These are phyloP conservation scores for Heloderma charlesbogerti DNA, from an alignment of 2,113 vertebrate genomes.

Conservation along the genomic window DNA sequence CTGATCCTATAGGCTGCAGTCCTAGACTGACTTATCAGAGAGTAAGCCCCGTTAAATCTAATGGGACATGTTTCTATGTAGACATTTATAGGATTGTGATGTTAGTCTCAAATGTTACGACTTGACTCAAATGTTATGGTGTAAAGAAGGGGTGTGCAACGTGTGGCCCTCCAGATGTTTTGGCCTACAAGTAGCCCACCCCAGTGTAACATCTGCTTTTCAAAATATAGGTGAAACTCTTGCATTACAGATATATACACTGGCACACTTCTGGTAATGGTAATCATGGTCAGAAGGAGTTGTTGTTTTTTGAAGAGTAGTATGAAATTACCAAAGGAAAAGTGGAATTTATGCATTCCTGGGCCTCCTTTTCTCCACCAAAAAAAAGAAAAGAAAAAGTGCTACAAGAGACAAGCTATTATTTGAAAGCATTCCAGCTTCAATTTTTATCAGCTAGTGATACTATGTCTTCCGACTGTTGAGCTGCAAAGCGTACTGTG, in stretches of 20 bases:
- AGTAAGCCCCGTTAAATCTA: too few relatives aligned
- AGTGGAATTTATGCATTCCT: not conserved
- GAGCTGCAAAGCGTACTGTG: not conserved
- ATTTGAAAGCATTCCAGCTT: slow-evolving; percentile 7
- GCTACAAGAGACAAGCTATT: not conserved
- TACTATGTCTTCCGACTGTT: not conserved
- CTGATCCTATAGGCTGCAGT: too few relatives aligned
- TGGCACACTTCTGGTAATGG: not conserved
- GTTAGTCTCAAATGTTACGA: too few relatives aligned
- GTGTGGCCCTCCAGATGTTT: too few relatives aligned
- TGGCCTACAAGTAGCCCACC: too few relatives aligned
- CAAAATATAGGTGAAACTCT: not conserved
- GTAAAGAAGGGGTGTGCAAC: not conserved
- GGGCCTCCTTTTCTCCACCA: not conserved
- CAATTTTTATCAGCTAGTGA: not conserved
- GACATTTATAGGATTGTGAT: too few relatives aligned
- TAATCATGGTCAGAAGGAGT: not conserved
- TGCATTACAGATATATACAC: not conserved
- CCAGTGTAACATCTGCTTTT: too few relatives aligned
- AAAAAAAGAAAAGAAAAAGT: not conserved
- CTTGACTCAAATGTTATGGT: not conserved
- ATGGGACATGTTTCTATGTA: too few relatives aligned
- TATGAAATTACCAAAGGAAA: not conserved
- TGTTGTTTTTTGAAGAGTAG: not conserved
- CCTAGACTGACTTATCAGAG: too few relatives aligned